Evolutionary conservation across 2,113 vertebrate genomes (phyloP).

Genomic region (Zonotrichia leucophrys): DNA sequence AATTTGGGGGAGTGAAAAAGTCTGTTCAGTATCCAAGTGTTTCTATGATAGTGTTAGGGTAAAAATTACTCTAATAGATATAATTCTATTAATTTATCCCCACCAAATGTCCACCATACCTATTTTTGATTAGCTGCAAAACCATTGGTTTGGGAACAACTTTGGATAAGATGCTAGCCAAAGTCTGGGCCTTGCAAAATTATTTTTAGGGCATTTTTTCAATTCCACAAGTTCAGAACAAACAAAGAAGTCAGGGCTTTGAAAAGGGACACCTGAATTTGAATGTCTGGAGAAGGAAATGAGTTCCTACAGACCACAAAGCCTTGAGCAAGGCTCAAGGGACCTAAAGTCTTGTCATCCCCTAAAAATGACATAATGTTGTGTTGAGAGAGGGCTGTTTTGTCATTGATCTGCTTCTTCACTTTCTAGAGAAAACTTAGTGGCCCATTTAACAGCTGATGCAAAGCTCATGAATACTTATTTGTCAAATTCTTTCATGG

Average conservation of each 20-base stretch:
- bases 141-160: not conserved
- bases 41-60: not conserved
- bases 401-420: not conserved
- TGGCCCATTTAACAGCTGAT: not conserved
- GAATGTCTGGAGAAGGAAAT: not conserved
- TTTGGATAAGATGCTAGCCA: not conserved
- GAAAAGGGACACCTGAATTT: not conserved
- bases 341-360: not conserved
- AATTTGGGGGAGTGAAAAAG: not conserved
- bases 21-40: not conserved
- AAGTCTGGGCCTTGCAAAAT: not conserved
- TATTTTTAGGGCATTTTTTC: not conserved
- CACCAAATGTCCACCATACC: not conserved
- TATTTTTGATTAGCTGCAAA: not conserved
- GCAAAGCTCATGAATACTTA: rapidly evolving
- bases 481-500: not conserved
- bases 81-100: not conserved
- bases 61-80: not conserved
- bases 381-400: not conserved
- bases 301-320: not conserved
- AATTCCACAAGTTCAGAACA: not conserved
- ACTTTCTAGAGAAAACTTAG: not conserved
- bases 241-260: not conserved
- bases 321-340: not conserved
- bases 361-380: not conserved